Percentiles rank a stretch among this genome's conserved stretches.
Evolutionary conservation across 2,113 vertebrate species (phyloP).

Genomic region (Sitta europaea): DNA sequence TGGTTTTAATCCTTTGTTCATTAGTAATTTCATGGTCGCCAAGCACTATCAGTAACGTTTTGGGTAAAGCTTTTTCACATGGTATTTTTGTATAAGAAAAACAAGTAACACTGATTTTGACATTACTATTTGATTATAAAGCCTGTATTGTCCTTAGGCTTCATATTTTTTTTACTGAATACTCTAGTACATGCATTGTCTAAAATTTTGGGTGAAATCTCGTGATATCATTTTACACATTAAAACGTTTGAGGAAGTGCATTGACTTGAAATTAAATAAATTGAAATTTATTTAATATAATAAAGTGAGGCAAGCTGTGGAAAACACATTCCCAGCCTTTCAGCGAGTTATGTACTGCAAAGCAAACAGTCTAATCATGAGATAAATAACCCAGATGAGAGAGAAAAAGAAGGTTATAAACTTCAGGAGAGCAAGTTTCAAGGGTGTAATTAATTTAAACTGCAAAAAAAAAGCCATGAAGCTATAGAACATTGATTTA

Average conservation of each 20-base stretch:
- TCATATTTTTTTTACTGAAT: not conserved
- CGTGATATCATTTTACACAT: not conserved
- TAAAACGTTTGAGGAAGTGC: not conserved
- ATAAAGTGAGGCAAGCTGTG: too few species aligned
- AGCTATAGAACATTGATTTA: not conserved
- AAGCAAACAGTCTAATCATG: not conserved
- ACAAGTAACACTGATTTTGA: not conserved
- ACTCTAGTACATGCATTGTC: not conserved
- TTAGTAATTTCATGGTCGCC: not conserved
- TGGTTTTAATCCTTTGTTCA: constrained; percentile 54
- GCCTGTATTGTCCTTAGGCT: not conserved
- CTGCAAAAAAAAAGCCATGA: not conserved
- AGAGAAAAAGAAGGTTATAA: constrained; percentile 1
- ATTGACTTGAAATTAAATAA: not conserved
- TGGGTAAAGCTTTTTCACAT: not conserved
- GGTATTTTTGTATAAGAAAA: not conserved
- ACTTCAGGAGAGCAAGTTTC: not conserved
- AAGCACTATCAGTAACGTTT: not conserved
- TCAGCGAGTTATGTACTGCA: constrained; percentile 6
- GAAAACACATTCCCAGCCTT: not conserved
- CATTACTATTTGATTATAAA: not conserved
- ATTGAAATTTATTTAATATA: too few species aligned
- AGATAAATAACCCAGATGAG: not conserved
- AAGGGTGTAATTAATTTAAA: not conserved
- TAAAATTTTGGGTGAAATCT: not conserved